Conservation (phyloP, 2,797 vertebrate species). For the Nyctibius grandis region DNA sequence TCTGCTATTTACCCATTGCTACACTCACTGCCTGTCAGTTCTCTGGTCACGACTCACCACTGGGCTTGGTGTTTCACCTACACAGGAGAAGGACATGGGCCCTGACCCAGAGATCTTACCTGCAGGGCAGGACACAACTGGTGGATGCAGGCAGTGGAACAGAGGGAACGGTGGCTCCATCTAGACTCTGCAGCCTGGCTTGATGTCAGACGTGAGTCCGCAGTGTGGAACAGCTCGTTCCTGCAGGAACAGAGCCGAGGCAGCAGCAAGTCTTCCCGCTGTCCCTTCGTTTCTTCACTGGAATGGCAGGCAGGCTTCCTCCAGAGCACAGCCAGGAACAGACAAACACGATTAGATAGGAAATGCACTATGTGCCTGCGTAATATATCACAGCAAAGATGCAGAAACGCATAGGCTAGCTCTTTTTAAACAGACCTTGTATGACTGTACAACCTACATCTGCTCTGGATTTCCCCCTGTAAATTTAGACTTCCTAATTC, state of each 20-base stretch:
- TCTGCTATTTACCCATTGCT: neutral
- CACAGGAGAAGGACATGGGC: fast-evolving
- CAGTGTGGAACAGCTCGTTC: neutral
- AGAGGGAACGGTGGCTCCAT: neutral
- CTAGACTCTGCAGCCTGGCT: neutral
- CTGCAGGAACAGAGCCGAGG: neutral
- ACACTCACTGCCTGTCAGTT: neutral
- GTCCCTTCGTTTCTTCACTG: neutral
- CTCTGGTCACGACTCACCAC: neutral
- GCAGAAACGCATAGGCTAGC: neutral
- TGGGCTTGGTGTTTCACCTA: neutral
- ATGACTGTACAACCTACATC: neutral
- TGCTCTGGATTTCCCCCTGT: neutral
- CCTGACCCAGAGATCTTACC: neutral
- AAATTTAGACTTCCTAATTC: neutral
- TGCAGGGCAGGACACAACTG: neutral
- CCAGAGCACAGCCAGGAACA: neutral
- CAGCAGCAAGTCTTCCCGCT: neutral
- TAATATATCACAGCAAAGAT: neutral
- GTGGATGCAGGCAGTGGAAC: neutral
- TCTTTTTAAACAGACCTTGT: neutral
- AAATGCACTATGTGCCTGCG: fast-evolving
- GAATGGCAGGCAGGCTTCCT: neutral
- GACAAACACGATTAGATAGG: neutral
- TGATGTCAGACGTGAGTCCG: fast-evolving